Percentiles rank a stretch among this genome's conserved stretches.
These are phyloP conservation scores for Onychorhynchus coronatus DNA, from an alignment of 2,113 vertebrate genomes.

Conservation along the genomic window DNA sequence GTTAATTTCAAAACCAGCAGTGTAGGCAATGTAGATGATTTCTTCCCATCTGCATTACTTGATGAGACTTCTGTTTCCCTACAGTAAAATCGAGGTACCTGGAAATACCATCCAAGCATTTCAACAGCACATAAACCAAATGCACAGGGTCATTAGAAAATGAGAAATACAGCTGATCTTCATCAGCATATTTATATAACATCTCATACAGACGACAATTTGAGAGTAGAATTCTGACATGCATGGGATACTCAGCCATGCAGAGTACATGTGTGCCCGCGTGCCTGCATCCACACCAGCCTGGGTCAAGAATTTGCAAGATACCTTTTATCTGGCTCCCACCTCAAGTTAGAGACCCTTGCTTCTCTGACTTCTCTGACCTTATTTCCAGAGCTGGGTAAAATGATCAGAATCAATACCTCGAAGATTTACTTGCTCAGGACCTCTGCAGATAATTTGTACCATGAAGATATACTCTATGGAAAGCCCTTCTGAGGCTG, in stretches of 20 bases:
- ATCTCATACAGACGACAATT: neutral
- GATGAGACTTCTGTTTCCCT: slow-evolving; percentile 3
- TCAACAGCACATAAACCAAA: neutral
- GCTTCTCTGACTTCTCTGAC: neutral
- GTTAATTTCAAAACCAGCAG: slow-evolving; percentile 38
- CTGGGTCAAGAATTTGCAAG: neutral
- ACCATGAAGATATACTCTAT: neutral
- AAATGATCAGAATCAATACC: neutral
- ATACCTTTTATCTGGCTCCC: neutral
- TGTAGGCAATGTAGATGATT: neutral
- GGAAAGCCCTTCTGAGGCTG: neutral
- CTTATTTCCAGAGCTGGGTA: neutral
- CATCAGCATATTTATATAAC: neutral
- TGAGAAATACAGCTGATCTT: neutral
- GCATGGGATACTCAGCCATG: accelerated
- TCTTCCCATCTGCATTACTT: neutral
- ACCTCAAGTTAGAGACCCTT: neutral
- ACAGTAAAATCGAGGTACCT: neutral
- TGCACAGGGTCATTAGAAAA: neutral
- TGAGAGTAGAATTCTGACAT: neutral
- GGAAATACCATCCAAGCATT: neutral
- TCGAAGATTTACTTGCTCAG: neutral
- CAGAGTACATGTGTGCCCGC: accelerated
- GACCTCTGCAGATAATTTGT: neutral
- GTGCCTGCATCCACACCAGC: neutral